Percentiles rank a stretch among this genome's conserved stretches.
Evolutionary conservation across 2,888 invertebrate species (phyloP).

Genomic region (Limenitis arthemis): DNA sequence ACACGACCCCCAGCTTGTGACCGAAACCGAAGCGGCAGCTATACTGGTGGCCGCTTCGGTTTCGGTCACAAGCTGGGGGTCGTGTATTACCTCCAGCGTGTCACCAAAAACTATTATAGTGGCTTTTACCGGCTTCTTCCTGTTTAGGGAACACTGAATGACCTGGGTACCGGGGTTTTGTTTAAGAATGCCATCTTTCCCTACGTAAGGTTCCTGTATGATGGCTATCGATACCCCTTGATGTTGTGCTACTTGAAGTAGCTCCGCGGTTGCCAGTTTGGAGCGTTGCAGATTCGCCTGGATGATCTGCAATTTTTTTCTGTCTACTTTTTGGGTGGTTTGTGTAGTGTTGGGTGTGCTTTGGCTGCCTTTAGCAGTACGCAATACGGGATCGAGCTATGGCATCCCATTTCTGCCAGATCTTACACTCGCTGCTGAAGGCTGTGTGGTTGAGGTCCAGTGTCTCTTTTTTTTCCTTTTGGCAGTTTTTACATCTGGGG

Average conservation of each 20-base stretch:
- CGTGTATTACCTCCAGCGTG: conserved; percentile 17
- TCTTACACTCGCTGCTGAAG: too few species aligned
- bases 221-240: not conserved
- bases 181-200: conserved; percentile 15
- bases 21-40: conserved; percentile 25
- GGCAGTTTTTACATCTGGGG: too few species aligned
- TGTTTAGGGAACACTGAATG: conserved; percentile 24
- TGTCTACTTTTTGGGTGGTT: too few species aligned
- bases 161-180: conserved; percentile 17
- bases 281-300: not conserved
- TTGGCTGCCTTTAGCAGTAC: too few species aligned
- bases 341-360: too few species aligned
- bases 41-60: conserved; percentile 21
- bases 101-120: conserved; percentile 18
- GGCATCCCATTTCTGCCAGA: too few species aligned
- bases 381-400: too few species aligned
- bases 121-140: conserved; percentile 17
- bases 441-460: too few species aligned
- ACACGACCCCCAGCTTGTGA: conserved; percentile 24
- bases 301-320: too few species aligned
- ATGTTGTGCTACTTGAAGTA: not conserved
- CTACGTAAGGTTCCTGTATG: conserved; percentile 5
- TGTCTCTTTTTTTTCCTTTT: too few species aligned
- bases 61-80: conserved; percentile 26
- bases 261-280: too few species aligned